These are phyloP conservation scores for Parnassius smintheus DNA, from an alignment of 2,888 invertebrate genomes.

Conservation along the genomic window DNA sequence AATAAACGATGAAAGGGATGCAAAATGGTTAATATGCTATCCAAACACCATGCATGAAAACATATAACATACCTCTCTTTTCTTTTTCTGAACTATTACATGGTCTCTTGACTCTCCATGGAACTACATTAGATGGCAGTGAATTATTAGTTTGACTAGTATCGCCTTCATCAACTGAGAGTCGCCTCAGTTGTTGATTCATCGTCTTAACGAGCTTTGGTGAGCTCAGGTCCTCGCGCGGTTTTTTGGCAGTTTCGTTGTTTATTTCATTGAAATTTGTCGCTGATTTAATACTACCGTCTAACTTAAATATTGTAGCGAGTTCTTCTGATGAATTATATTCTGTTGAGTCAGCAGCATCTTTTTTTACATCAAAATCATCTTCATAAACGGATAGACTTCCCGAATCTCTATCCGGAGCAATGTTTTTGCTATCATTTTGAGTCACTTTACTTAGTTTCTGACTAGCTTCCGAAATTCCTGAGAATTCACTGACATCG, in stretches of 20 bases:
- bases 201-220: slow-evolving; percentile 72
- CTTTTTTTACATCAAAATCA: slow-evolving; percentile 64
- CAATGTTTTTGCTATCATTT: slow-evolving; percentile 44
- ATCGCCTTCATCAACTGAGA: slow-evolving; percentile 62
- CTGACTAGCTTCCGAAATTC: slow-evolving; percentile 60
- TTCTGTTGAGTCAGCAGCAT: slow-evolving; percentile 75
- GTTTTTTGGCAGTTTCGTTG: slow-evolving; percentile 40
- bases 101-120: slow-evolving; percentile 75
- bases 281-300: slow-evolving; percentile 45
- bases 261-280: slow-evolving; percentile 23
- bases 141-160: slow-evolving; percentile 74
- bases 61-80: slow-evolving; percentile 73
- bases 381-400: slow-evolving; percentile 73
- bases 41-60: slow-evolving; percentile 73
- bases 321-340: slow-evolving; percentile 85
- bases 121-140: slow-evolving; percentile 71
- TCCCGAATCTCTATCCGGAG: slow-evolving; percentile 58
- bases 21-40: slow-evolving; percentile 71
- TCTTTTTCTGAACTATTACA: slow-evolving; percentile 71
- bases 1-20: slow-evolving; percentile 55
- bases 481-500: slow-evolving; percentile 41
- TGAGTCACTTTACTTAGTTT: slow-evolving; percentile 55
- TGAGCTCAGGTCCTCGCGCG: slow-evolving; percentile 67
- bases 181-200: slow-evolving; percentile 70
- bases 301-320: slow-evolving; percentile 82